Percentiles rank a stretch among this genome's conserved stretches.
These are phyloP conservation scores for Zoroaster sp. DNA, from an alignment of 53 echinoderm and acorn worm genomes.

Conservation along the genomic window DNA sequence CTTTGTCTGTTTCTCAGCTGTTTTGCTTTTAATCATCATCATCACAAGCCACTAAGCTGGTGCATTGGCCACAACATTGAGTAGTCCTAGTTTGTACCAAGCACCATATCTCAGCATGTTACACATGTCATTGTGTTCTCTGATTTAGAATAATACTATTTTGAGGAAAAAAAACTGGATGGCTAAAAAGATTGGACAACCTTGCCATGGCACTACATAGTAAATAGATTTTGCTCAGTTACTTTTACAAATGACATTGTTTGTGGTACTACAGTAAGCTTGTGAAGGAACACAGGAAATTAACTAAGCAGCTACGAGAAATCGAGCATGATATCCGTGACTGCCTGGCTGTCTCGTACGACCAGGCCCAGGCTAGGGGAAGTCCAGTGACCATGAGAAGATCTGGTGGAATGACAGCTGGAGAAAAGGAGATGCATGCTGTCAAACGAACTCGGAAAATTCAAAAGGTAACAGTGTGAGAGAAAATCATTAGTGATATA, in stretches of 20 bases:
- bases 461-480: constrained; percentile 76
- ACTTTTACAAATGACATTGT: background rate
- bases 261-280: constrained; percentile 56
- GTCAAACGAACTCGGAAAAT: constrained; percentile 87
- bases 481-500: no score
- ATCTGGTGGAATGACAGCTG: constrained; percentile 70
- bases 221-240: background rate
- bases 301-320: constrained; percentile 78
- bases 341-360: constrained; percentile 60
- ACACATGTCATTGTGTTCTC: no score
- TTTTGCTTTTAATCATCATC: no score
- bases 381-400: constrained; percentile 64
- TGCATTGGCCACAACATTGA: no score
- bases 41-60: no score
- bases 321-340: constrained; percentile 70
- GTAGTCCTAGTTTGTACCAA: no score
- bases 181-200: no score
- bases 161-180: no score
- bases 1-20: no score
- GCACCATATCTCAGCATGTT: no score
- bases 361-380: constrained; percentile 63
- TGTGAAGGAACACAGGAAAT: constrained; percentile 72
- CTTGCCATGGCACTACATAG: no score
- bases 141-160: no score
- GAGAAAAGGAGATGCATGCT: constrained; percentile 80